These are phyloP conservation scores for Drosophila melanica DNA, from an alignment of 1,140 invertebrate species.

Conservation along the genomic window DNA sequence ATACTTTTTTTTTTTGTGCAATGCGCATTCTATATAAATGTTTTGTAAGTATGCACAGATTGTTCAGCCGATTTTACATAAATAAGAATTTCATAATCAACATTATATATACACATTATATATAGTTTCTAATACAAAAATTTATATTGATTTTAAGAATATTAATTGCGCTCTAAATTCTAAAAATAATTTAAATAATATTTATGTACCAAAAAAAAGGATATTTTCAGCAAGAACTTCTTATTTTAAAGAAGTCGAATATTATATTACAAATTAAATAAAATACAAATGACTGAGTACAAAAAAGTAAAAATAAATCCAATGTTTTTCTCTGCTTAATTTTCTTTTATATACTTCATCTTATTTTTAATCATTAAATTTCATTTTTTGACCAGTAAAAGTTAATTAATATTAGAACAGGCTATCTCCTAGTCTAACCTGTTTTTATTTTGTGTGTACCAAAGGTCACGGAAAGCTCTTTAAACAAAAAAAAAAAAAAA, in stretches of 20 bases:
- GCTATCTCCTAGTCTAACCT: background rate
- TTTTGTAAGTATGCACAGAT: slow-evolving; percentile 17
- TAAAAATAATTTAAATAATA: no score
- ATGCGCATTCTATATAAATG: background rate
- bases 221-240: no score
- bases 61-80: background rate
- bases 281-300: no score
- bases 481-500: background rate
- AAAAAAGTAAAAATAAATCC: no score
- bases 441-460: background rate
- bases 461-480: background rate
- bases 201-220: no score
- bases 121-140: slow-evolving; percentile 1
- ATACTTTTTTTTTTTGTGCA: background rate
- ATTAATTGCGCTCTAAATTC: background rate
- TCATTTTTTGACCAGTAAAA: no score
- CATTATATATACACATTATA: background rate
- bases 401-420: background rate
- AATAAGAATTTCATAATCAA: background rate
- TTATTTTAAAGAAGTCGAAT: no score
- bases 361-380: no score
- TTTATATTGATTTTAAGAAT: background rate
- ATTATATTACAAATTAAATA: no score
- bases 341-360: no score
- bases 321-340: no score